Evolutionary conservation across 2,113 vertebrate genomes (phyloP).

Genomic region (Gallinago media): DNA sequence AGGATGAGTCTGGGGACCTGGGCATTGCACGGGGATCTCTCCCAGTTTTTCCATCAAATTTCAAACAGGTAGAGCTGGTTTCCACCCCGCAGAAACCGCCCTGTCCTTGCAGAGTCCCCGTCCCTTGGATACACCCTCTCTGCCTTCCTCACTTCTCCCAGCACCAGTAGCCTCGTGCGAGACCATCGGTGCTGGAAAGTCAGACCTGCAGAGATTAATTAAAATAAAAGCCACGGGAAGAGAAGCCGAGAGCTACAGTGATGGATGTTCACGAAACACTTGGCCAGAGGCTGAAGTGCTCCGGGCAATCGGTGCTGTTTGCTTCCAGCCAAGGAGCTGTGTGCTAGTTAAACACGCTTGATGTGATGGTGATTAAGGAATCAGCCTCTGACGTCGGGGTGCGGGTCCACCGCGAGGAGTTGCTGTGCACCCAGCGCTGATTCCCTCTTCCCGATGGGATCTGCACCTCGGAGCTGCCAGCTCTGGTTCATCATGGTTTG

Average conservation of each 20-base stretch:
- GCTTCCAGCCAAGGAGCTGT: not conserved
- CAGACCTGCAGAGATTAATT: constrained; percentile 32
- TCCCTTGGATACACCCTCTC: not conserved
- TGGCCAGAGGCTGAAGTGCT: not conserved
- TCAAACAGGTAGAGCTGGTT: not conserved
- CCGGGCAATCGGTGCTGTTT: not conserved
- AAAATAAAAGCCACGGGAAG: not conserved
- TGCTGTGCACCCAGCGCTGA: not conserved
- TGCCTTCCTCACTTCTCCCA: not conserved
- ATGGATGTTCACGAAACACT: not conserved
- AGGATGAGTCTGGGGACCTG: not conserved
- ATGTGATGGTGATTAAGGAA: not conserved
- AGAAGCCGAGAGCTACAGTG: not conserved
- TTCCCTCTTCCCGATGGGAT: not conserved
- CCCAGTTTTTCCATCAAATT: not conserved
- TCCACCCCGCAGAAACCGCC: not conserved
- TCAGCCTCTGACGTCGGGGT: not conserved
- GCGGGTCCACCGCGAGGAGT: not conserved
- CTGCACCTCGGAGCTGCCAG: not conserved
- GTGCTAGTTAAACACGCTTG: not conserved
- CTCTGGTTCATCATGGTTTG: not conserved
- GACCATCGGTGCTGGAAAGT: not conserved
- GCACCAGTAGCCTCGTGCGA: not conserved
- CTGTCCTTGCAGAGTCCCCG: not conserved
- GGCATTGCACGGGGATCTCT: not conserved